Conservation (phyloP, 2,888 invertebrate genomes). For the Coelinius sp. region DNA sequence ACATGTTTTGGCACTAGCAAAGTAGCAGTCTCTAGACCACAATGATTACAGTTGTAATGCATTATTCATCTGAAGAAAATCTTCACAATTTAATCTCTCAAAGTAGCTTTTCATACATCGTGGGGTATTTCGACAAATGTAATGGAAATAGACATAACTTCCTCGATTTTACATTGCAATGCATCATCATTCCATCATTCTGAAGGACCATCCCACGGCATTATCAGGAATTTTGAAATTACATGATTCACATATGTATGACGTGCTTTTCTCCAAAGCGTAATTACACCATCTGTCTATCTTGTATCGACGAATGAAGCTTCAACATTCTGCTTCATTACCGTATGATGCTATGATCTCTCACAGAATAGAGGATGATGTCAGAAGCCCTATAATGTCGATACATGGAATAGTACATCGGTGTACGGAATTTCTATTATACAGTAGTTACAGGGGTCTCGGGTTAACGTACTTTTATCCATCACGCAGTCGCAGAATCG, state of each 20-base stretch:
- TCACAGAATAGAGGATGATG: neutral
- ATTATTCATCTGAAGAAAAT: neutral
- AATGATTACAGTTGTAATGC: neutral
- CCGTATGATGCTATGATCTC: neutral
- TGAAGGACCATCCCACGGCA: too few relatives aligned
- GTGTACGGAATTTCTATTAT: constrained; percentile 23
- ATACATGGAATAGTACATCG: neutral
- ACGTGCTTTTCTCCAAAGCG: neutral
- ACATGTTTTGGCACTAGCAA: constrained; percentile 8
- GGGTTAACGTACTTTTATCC: constrained; percentile 52
- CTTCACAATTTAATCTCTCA: constrained; percentile 20
- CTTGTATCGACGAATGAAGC: constrained; percentile 2
- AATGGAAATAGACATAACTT: neutral
- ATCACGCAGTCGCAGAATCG: constrained; percentile 44
- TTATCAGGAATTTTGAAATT: neutral
- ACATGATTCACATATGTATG: neutral
- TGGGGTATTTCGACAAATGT: neutral
- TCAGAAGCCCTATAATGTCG: constrained; percentile 8
- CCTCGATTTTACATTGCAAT: neutral
- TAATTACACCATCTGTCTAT: neutral
- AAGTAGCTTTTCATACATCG: constrained; percentile 11
- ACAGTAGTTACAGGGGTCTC: constrained; percentile 25
- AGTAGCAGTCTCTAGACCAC: neutral
- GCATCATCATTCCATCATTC: neutral
- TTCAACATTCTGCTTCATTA: neutral